A percentile compares a stretch with the other conserved stretches of the same genome.
Evolutionary conservation across 1,140 invertebrate genomes (phyloP).

Genomic region (Dendroctonus valens): DNA sequence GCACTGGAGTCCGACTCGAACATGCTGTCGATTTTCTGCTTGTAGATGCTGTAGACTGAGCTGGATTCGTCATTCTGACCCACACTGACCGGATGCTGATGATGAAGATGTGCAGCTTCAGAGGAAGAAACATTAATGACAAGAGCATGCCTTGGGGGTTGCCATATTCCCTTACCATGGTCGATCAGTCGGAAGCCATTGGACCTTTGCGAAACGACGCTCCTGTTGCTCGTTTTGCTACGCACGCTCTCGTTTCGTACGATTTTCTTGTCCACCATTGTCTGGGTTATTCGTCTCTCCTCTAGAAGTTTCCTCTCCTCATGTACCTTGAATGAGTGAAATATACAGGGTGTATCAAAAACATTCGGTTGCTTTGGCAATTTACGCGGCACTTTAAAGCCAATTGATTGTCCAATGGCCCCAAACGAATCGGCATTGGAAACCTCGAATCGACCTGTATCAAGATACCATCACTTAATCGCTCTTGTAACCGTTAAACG

Average conservation of each 20-base stretch:
- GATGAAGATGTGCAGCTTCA: too few relatives aligned
- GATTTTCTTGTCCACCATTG: slow-evolving; percentile 27
- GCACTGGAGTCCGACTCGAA: slow-evolving; percentile 70
- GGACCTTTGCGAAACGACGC: slow-evolving; percentile 16
- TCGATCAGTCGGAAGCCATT: slow-evolving; percentile 29
- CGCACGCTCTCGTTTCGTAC: slow-evolving; percentile 23
- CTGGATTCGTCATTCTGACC: slow-evolving; percentile 51
- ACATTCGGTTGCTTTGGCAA: too few relatives aligned
- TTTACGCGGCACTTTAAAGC: too few relatives aligned
- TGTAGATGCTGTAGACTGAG: slow-evolving; percentile 66
- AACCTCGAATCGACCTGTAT: too few relatives aligned
- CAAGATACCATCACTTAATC: too few relatives aligned
- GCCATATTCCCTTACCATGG: slow-evolving; percentile 13
- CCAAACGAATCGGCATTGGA: too few relatives aligned
- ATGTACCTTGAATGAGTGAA: slow-evolving; percentile 1
- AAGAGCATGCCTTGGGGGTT: neutral
- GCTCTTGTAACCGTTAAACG: too few relatives aligned
- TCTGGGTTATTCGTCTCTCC: slow-evolving; percentile 20
- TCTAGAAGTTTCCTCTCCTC: slow-evolving; percentile 16
- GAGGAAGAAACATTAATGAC: neutral
- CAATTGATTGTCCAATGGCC: too few relatives aligned
- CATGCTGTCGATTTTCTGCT: slow-evolving; percentile 79
- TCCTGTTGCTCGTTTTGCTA: slow-evolving; percentile 32
- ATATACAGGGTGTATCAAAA: too few relatives aligned
- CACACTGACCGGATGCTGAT: too few relatives aligned